Evolutionary conservation across 2,888 invertebrate species (phyloP).

Genomic region (Spodoptera exigua): DNA sequence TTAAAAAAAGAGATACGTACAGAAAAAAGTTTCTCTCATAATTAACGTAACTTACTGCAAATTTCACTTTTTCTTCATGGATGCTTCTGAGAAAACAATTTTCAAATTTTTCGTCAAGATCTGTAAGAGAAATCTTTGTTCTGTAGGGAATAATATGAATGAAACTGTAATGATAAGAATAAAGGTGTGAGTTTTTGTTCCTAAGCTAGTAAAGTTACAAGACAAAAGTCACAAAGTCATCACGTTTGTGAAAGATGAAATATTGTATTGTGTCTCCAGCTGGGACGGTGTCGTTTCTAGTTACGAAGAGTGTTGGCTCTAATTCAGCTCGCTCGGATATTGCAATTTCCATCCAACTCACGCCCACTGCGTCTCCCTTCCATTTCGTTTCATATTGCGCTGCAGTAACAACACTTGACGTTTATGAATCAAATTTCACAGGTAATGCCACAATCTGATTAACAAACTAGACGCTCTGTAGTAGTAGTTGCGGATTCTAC

Average conservation of each 20-base stretch:
- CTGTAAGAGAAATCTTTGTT: too few species aligned
- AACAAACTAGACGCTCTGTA: constrained; percentile 27
- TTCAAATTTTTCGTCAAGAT: too few species aligned
- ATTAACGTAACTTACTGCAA: too few species aligned
- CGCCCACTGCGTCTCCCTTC: constrained; percentile 74
- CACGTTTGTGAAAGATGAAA: constrained; percentile 36
- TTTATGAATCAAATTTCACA: constrained; percentile 69
- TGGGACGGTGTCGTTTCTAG: constrained; percentile 63
- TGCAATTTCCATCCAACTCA: constrained; percentile 82
- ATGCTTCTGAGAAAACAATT: too few species aligned
- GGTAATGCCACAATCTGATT: constrained; percentile 54
- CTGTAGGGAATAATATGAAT: too few species aligned
- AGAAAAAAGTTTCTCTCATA: too few species aligned
- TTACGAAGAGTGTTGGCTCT: constrained; percentile 55
- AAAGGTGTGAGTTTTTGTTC: too few species aligned
- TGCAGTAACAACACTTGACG: constrained; percentile 74
- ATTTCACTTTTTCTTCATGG: too few species aligned
- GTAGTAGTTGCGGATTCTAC: background rate
- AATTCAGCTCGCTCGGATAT: constrained; percentile 78
- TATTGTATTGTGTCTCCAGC: constrained; percentile 40
- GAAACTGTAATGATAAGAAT: too few species aligned
- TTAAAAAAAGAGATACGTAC: too few species aligned
- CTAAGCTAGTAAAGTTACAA: constrained; percentile 10
- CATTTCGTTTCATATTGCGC: constrained; percentile 78
- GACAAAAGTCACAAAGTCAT: constrained; percentile 38